These are phyloP conservation scores for Diploptera punctata DNA, from an alignment of 2,888 invertebrate genomes.

Conservation along the genomic window DNA sequence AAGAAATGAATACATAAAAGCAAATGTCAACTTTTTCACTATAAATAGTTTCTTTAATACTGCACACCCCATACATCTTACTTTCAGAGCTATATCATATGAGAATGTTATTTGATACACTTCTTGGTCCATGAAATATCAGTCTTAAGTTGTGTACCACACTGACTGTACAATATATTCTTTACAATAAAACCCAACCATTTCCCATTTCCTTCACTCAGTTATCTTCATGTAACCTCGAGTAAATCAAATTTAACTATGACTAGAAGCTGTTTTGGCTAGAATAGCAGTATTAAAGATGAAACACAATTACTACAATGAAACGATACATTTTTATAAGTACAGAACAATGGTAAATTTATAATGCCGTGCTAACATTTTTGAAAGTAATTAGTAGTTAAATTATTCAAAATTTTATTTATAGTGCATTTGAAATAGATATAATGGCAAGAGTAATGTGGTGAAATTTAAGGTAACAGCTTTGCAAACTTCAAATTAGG, in stretches of 20 bases:
- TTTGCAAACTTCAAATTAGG: no score
- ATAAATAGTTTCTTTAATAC: not conserved
- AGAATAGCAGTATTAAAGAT: conserved; percentile 6
- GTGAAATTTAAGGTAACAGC: not conserved
- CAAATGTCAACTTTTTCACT: not conserved
- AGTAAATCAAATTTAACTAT: not conserved
- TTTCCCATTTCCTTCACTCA: not conserved
- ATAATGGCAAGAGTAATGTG: conserved; percentile 5
- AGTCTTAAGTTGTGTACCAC: conserved; percentile 9
- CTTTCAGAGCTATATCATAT: not conserved
- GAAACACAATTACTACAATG: not conserved
- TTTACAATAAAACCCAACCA: not conserved
- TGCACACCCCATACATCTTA: not conserved
- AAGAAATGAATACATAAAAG: no score
- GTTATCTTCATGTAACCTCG: not conserved
- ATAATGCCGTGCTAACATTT: not conserved
- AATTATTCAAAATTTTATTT: not conserved
- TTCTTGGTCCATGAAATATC: not conserved
- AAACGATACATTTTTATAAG: conserved; percentile 1
- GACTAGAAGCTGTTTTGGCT: conserved; percentile 28
- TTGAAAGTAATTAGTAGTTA: not conserved
- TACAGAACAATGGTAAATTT: not conserved
- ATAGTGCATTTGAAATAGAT: not conserved
- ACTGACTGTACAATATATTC: not conserved
- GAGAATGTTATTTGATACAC: not conserved